A percentile compares a stretch with the other conserved stretches of the same genome.
Evolutionary conservation across 2,113 vertebrate genomes (phyloP).

Genomic region (Trachemys scripta): DNA sequence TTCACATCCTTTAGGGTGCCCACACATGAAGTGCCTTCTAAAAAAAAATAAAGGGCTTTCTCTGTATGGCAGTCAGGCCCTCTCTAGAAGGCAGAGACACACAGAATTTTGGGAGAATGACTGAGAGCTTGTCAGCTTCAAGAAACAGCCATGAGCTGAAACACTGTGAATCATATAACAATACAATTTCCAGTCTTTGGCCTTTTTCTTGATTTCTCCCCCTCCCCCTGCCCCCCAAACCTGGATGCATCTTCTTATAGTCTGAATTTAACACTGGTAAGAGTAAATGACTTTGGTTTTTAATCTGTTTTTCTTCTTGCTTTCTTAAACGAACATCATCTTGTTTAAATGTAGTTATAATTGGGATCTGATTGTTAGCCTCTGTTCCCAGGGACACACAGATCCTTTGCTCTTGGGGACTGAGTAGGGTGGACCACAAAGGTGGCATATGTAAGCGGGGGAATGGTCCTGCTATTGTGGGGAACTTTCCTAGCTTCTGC

Average conservation of each 20-base stretch:
- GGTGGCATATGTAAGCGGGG: neutral
- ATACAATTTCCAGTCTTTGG: neutral
- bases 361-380: neutral
- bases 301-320: neutral
- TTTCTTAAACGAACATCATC: neutral
- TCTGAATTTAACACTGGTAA: constrained; percentile 33
- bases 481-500: no score
- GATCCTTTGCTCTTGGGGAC: neutral
- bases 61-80: neutral
- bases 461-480: no score
- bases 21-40: neutral
- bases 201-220: neutral
- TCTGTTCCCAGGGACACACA: neutral
- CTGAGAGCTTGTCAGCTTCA: neutral
- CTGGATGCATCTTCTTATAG: neutral
- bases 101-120: neutral
- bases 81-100: neutral
- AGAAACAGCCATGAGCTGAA: neutral
- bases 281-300: neutral
- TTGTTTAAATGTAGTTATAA: neutral
- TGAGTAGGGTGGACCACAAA: neutral
- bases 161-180: neutral
- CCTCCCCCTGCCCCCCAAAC: neutral
- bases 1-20: neutral
- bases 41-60: neutral